These are phyloP conservation scores for Ammodytes dubius DNA, from an alignment of 2,113 vertebrate species.

Conservation along the genomic window DNA sequence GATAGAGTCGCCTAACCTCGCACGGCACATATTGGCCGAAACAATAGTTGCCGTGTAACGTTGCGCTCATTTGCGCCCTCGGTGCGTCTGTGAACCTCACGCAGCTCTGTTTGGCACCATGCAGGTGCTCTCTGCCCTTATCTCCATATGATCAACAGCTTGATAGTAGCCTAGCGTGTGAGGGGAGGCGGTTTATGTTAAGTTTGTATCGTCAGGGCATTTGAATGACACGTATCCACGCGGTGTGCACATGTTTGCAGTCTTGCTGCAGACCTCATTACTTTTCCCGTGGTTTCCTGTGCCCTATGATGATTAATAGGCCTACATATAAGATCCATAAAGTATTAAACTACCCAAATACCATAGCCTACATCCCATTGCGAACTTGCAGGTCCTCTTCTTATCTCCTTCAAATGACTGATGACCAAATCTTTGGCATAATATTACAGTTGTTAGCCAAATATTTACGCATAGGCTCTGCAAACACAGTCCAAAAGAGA, in stretches of 20 bases:
- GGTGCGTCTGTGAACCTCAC: not conserved
- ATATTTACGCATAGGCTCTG: slow-evolving; percentile 19
- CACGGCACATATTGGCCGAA: not conserved
- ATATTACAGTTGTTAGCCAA: slow-evolving; percentile 9
- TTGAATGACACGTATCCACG: slow-evolving; percentile 8
- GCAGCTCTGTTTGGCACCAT: not conserved
- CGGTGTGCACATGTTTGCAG: slow-evolving; percentile 29
- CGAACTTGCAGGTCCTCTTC: not conserved
- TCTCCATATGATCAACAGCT: not conserved
- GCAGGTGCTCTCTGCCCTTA: not conserved
- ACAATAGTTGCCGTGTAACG: slow-evolving; percentile 19
- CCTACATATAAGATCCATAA: not conserved
- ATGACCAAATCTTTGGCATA: not conserved
- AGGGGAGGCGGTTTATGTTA: not conserved
- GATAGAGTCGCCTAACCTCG: no score
- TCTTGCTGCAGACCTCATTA: slow-evolving; percentile 16
- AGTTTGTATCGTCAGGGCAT: not conserved
- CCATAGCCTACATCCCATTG: no score
- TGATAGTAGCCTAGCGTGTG: not conserved
- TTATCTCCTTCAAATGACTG: not conserved
- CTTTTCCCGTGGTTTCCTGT: not conserved
- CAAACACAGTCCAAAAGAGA: not conserved
- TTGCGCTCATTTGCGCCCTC: not conserved
- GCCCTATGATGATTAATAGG: not conserved
- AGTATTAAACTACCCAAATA: no score